Evolutionary conservation across 2,888 invertebrate species (phyloP).

Genomic region (Amphiduros pacificus): DNA sequence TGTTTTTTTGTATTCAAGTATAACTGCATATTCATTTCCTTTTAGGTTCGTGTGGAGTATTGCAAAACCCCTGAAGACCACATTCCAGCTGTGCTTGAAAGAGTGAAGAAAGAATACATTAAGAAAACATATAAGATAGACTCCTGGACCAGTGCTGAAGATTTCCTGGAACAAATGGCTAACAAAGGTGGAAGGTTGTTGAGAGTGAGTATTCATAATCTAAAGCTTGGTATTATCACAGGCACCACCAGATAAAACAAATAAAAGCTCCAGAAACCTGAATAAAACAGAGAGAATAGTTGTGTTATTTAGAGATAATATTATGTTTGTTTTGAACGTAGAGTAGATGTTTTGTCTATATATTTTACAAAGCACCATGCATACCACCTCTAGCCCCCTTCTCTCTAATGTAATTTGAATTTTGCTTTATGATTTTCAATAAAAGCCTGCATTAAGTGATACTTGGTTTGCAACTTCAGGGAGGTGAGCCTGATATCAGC

Average conservation of each 20-base stretch:
- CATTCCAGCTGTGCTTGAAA: slow-evolving; percentile 79
- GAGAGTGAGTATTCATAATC: slow-evolving; percentile 69
- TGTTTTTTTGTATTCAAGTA: no score
- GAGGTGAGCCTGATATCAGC: slow-evolving; percentile 92
- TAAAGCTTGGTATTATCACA: no score
- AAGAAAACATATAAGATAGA: slow-evolving; percentile 79
- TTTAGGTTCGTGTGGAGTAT: slow-evolving; percentile 82
- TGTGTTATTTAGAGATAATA: no score
- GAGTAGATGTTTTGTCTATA: neutral
- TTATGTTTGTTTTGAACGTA: no score
- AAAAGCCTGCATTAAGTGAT: no score
- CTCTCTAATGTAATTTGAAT: no score
- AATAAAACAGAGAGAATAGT: no score
- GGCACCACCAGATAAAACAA: no score
- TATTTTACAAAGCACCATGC: no score
- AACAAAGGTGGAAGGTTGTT: slow-evolving; percentile 83
- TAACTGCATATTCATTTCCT: neutral
- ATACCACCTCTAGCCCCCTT: no score
- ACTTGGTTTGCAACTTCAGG: slow-evolving; percentile 63
- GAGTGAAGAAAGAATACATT: slow-evolving; percentile 87
- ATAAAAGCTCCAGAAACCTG: no score
- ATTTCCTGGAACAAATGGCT: slow-evolving; percentile 91
- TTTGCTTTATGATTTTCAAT: no score
- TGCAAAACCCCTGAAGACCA: slow-evolving; percentile 95
- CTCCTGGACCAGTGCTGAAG: slow-evolving; percentile 77